phyloP scores from a whole-genome alignment of 2,888 invertebrate species.

The Lordiphosa andalusiaca region DNA sequence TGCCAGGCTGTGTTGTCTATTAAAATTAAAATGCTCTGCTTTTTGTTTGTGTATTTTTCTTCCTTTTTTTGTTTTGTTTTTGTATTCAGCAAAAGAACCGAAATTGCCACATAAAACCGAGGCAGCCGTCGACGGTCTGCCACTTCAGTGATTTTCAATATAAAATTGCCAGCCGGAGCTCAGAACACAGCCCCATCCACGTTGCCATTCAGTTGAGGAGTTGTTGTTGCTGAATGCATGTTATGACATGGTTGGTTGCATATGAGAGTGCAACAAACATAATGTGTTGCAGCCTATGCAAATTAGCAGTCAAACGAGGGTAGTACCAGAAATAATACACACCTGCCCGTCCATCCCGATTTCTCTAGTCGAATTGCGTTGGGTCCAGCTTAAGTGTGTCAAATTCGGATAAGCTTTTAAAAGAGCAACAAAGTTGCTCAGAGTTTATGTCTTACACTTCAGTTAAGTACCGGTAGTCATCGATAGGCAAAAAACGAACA shows the following conservation, averaged over 20 bases:
- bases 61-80: too few relatives aligned
- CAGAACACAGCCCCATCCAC: constrained; percentile 10
- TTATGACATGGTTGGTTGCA: constrained; percentile 53
- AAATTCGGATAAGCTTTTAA: too few relatives aligned
- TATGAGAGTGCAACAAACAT: constrained; percentile 52
- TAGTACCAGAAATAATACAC: too few relatives aligned
- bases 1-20: constrained; percentile 46
- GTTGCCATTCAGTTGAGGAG: constrained; percentile 2
- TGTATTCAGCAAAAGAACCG: constrained; percentile 47
- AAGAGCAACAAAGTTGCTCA: too few relatives aligned
- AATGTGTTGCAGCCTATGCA: constrained; percentile 54
- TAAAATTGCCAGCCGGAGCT: constrained; percentile 59
- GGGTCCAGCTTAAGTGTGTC: too few relatives aligned
- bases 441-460: too few relatives aligned
- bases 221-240: constrained; percentile 34
- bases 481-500: too few relatives aligned
- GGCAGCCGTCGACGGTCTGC: constrained; percentile 53
- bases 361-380: too few relatives aligned
- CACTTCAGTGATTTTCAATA: constrained; percentile 72
- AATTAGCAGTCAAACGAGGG: constrained; percentile 31
- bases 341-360: too few relatives aligned
- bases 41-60: constrained; percentile 6
- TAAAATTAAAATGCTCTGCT: constrained; percentile 58
- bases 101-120: constrained; percentile 47
- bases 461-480: too few relatives aligned